These are phyloP conservation scores for Tenthredo livida DNA, from an alignment of 2,888 invertebrate genomes.

Conservation along the genomic window DNA sequence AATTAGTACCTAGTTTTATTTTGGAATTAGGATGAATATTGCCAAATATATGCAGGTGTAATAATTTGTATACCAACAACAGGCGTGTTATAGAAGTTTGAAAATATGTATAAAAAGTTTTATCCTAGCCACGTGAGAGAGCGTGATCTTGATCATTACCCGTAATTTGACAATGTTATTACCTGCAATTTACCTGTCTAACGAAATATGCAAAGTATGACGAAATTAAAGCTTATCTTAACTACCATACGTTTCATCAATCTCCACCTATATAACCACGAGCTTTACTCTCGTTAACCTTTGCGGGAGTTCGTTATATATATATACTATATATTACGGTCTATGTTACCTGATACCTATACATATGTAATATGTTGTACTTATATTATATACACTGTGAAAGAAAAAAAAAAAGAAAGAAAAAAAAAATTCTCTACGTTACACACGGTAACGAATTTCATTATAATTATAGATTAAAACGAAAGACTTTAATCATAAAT, in stretches of 20 bases:
- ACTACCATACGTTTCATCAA: constrained; percentile 37
- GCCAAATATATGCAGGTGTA: no score
- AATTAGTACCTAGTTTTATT: no score
- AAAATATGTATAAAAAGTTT: not conserved
- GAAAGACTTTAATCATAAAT: not conserved
- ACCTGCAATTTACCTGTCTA: constrained; percentile 46
- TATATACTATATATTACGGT: not conserved
- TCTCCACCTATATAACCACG: not conserved
- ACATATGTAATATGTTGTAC: no score
- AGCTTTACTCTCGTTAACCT: constrained; percentile 35
- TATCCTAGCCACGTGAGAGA: not conserved
- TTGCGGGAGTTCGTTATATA: not conserved
- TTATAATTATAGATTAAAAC: not conserved
- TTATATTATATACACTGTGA: not conserved
- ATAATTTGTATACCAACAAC: no score
- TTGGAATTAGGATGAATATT: no score
- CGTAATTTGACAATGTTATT: constrained; percentile 48
- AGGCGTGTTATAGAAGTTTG: not conserved
- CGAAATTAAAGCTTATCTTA: constrained; percentile 48
- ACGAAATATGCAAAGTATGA: constrained; percentile 42
- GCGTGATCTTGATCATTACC: constrained; percentile 30
- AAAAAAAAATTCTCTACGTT: not conserved
- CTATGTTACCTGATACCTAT: not conserved
- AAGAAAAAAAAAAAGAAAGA: not conserved
- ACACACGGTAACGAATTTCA: not conserved